A percentile compares a stretch with the other conserved stretches of the same genome.
Conservation (phyloP, 2,797 vertebrate species). For the Bryconaethiops microstoma region DNA sequence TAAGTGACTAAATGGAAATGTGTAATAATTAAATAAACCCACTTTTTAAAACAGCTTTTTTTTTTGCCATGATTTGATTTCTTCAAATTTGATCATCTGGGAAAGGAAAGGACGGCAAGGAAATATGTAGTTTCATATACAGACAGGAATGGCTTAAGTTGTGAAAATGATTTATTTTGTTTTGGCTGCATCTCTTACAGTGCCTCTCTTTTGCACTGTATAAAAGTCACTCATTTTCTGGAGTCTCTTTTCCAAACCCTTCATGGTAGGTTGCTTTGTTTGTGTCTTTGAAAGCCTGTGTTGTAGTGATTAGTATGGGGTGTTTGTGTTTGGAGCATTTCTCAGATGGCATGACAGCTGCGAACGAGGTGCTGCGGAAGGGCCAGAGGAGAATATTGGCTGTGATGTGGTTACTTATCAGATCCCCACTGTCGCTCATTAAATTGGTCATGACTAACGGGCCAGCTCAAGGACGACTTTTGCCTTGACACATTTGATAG, state of each 20-base stretch:
- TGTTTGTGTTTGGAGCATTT: slow-evolving; percentile 14
- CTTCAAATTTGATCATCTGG: no score
- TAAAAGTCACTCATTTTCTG: not conserved
- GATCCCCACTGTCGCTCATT: slow-evolving; percentile 40
- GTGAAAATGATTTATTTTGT: not conserved
- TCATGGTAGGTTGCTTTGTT: not conserved
- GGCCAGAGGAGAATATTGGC: slow-evolving; percentile 31
- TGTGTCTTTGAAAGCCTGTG: slow-evolving; percentile 3
- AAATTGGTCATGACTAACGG: slow-evolving; percentile 53
- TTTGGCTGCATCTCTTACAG: not conserved
- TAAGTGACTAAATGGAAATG: no score
- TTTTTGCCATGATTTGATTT: no score
- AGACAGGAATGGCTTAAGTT: no score
- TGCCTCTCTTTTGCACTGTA: not conserved
- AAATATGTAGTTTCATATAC: no score
- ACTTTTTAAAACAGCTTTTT: no score
- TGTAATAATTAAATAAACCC: no score
- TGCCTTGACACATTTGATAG: slow-evolving; percentile 46
- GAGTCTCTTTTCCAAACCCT: not conserved
- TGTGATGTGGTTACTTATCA: slow-evolving; percentile 48
- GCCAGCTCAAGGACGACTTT: slow-evolving; percentile 50
- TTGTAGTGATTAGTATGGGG: slow-evolving; percentile 30
- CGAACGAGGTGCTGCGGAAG: slow-evolving; percentile 27
- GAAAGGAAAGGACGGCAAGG: no score
- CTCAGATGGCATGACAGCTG: slow-evolving; percentile 41